Evolutionary conservation across 2,888 invertebrate species (phyloP).

Genomic region (Molorchus minor): DNA sequence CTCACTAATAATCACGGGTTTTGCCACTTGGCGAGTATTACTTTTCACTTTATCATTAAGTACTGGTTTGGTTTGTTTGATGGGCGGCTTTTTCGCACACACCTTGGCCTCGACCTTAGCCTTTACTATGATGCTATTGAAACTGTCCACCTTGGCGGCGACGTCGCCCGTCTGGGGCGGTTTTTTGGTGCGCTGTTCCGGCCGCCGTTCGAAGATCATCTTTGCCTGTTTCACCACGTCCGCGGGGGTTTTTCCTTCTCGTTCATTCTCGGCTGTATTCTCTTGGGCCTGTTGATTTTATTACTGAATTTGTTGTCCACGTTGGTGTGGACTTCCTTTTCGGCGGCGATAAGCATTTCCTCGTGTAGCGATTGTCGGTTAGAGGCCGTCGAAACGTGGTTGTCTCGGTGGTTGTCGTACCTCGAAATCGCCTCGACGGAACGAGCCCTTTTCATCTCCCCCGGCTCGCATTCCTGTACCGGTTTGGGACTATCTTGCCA

Average conservation of each 20-base stretch:
- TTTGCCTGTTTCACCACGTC: slow-evolving; percentile 89
- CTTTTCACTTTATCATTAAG: slow-evolving; percentile 54
- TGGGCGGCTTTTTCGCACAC: slow-evolving; percentile 57
- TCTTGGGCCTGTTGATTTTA: slow-evolving; percentile 67
- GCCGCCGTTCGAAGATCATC: slow-evolving; percentile 81
- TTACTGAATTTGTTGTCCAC: slow-evolving; percentile 37
- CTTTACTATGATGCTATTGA: slow-evolving; percentile 71
- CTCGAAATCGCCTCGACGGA: slow-evolving; percentile 86
- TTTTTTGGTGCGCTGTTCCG: slow-evolving; percentile 65
- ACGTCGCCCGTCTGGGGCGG: slow-evolving; percentile 69
- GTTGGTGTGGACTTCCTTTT: slow-evolving; percentile 52
- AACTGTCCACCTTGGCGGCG: slow-evolving; percentile 72
- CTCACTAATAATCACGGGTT: slow-evolving; percentile 40
- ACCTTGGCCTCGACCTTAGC: slow-evolving; percentile 57
- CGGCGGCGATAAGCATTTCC: slow-evolving; percentile 62
- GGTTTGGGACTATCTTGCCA: slow-evolving; percentile 53
- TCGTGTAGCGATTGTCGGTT: slow-evolving; percentile 64
- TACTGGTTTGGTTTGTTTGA: slow-evolving; percentile 64
- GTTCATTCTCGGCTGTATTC: slow-evolving; percentile 71
- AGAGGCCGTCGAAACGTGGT: no score
- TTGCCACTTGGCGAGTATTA: slow-evolving; percentile 33
- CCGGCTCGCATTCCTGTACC: slow-evolving; percentile 62
- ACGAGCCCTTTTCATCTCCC: slow-evolving; percentile 81
- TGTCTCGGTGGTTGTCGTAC: slow-evolving; percentile 66
- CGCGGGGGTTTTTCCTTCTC: slow-evolving; percentile 82